A percentile compares a stretch with the other conserved stretches of the same genome.
phyloP scores from a whole-genome alignment of 2,113 vertebrate species.

The Hippoglossus stenolepis region DNA sequence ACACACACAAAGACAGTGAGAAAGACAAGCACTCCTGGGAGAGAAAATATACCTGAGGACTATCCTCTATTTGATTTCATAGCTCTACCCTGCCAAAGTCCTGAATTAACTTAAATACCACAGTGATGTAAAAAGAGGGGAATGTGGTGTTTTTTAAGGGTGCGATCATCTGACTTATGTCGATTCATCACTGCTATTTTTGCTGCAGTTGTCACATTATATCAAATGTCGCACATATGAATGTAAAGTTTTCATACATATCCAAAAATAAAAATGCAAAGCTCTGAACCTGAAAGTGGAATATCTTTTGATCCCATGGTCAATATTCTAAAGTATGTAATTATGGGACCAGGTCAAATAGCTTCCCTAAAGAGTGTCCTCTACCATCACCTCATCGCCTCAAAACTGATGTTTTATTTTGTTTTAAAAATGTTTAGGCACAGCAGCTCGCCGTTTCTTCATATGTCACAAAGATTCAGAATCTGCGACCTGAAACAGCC shows the following conservation, averaged over 20 bases:
- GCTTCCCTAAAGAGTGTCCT: slow-evolving; percentile 58
- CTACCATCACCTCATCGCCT: slow-evolving; percentile 30
- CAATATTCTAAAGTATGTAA: neutral
- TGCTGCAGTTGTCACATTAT: neutral
- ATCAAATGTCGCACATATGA: neutral
- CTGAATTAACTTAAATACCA: slow-evolving; percentile 64
- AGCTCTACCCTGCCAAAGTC: slow-evolving; percentile 62
- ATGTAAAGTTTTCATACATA: no score
- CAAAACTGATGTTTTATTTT: neutral
- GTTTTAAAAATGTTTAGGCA: neutral
- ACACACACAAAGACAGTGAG: slow-evolving; percentile 18
- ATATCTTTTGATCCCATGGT: neutral
- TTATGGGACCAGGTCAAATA: neutral
- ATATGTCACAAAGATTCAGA: slow-evolving; percentile 75
- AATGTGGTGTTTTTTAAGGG: no score
- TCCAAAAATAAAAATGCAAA: no score
- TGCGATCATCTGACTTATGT: no score
- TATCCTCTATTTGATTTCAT: slow-evolving; percentile 67
- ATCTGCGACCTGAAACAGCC: slow-evolving; percentile 75
- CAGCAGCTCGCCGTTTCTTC: slow-evolving; percentile 47
- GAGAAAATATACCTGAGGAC: slow-evolving; percentile 56
- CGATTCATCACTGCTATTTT: neutral
- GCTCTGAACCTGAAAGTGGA: no score
- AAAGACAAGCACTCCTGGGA: slow-evolving; percentile 42
- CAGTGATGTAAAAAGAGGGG: neutral